phyloP scores from a whole-genome alignment of 2,888 invertebrate genomes.

The Lepidocyrtoides sp. region DNA sequence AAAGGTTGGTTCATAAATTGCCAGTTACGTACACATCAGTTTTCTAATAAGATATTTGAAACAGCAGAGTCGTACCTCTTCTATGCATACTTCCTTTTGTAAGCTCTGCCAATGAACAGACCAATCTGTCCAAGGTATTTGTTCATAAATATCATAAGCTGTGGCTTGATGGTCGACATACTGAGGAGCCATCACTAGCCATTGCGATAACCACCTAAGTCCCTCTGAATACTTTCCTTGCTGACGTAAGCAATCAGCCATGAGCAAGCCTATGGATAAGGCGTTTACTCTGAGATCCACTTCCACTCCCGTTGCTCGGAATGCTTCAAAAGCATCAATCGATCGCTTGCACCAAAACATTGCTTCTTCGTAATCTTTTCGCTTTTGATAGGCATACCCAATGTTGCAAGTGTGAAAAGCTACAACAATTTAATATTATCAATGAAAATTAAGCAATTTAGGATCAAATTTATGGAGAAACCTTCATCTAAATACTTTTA shows the following conservation, averaged over 20 bases:
- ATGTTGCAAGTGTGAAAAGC: conserved; percentile 71
- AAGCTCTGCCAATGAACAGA: conserved; percentile 71
- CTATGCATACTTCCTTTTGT: conserved; percentile 63
- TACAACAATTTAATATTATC: too few relatives aligned
- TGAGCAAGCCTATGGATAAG: conserved; percentile 58
- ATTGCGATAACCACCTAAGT: conserved; percentile 67
- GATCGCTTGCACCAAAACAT: conserved; percentile 75
- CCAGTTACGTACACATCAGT: not conserved
- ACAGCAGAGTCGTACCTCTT: not conserved
- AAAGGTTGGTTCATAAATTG: too few relatives aligned
- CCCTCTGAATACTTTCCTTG: conserved; percentile 67
- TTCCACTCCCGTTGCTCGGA: conserved; percentile 34
- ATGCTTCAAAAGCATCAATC: conserved; percentile 57
- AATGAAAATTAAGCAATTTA: too few relatives aligned
- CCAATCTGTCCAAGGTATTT: conserved; percentile 79
- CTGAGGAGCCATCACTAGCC: conserved; percentile 63
- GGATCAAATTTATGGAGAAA: too few relatives aligned
- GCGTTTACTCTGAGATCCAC: conserved; percentile 61
- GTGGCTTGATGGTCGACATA: conserved; percentile 38
- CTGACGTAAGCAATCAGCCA: conserved; percentile 71
- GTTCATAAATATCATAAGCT: conserved; percentile 76
- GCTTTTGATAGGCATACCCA: conserved; percentile 70
- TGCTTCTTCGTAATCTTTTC: conserved; percentile 62
- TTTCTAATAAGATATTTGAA: not conserved
- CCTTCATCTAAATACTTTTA: too few relatives aligned